These are phyloP conservation scores for Phataginus tricuspis DNA, from an alignment of 2,797 vertebrate species.

Conservation along the genomic window DNA sequence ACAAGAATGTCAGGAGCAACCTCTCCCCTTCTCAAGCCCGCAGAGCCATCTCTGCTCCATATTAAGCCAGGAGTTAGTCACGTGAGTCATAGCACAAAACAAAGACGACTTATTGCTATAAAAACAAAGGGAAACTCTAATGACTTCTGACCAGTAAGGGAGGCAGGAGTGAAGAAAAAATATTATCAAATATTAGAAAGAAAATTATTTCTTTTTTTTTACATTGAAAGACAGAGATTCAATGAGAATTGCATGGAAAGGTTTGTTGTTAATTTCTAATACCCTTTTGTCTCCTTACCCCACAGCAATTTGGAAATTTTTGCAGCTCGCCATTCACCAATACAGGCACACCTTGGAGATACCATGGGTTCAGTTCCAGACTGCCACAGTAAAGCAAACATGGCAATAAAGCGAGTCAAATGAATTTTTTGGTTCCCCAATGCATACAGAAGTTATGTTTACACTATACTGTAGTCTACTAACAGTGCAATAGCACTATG, in stretches of 20 bases:
- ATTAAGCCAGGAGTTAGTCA: background rate
- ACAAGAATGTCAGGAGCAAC: background rate
- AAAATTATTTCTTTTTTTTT: background rate
- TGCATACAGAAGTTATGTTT: no score
- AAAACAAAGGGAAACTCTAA: conserved; percentile 12
- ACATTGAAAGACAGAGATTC: background rate
- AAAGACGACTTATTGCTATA: conserved; percentile 11
- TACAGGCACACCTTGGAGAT: no score
- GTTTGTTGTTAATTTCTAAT: background rate
- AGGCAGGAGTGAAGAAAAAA: background rate
- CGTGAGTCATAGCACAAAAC: background rate
- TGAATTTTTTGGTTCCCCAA: no score
- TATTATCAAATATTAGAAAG: background rate
- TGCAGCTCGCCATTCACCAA: background rate
- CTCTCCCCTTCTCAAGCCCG: background rate
- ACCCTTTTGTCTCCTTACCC: background rate
- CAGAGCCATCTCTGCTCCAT: background rate
- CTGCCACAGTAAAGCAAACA: no score
- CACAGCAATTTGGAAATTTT: conserved; percentile 1
- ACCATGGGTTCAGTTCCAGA: no score
- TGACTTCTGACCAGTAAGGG: background rate
- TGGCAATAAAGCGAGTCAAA: no score
- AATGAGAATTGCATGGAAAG: background rate
- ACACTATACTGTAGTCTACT: no score
- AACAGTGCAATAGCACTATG: no score